Evolutionary conservation across 2,113 vertebrate species (phyloP).

Genomic region (Merops nubicus): DNA sequence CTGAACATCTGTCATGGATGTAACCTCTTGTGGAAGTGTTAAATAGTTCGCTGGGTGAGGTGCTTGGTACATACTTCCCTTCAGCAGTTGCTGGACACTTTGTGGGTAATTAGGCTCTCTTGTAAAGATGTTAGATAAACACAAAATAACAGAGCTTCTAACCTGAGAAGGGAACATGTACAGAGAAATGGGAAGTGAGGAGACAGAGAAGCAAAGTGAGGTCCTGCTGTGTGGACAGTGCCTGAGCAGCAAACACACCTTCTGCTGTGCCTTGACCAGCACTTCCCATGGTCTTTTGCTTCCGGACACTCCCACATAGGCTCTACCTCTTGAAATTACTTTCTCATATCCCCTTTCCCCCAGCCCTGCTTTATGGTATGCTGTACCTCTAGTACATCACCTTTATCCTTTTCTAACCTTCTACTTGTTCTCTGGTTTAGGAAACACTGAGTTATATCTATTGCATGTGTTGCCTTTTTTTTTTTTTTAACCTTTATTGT

Average conservation of each 20-base stretch:
- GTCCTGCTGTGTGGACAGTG: not conserved
- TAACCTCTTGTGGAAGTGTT: not conserved
- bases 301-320: not conserved
- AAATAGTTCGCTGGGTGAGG: not conserved
- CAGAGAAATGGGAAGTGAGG: not conserved
- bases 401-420: not conserved
- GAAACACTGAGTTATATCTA: not conserved
- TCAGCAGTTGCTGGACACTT: not conserved
- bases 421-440: not conserved
- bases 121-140: not conserved
- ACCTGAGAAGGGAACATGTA: too few species aligned
- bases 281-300: not conserved
- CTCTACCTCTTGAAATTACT: not conserved
- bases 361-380: not conserved
- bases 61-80: not conserved
- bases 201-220: not conserved
- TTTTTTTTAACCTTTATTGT: not conserved
- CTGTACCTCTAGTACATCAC: not conserved
- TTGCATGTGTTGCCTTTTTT: accelerated
- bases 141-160: not conserved
- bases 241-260: not conserved
- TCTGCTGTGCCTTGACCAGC: not conserved
- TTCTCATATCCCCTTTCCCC: too few species aligned
- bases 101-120: not conserved
- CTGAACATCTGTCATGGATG: not conserved